Percentiles rank a stretch among this genome's conserved stretches.
Conservation (phyloP, 2,113 vertebrate species). For the Casuarius casuarius region DNA sequence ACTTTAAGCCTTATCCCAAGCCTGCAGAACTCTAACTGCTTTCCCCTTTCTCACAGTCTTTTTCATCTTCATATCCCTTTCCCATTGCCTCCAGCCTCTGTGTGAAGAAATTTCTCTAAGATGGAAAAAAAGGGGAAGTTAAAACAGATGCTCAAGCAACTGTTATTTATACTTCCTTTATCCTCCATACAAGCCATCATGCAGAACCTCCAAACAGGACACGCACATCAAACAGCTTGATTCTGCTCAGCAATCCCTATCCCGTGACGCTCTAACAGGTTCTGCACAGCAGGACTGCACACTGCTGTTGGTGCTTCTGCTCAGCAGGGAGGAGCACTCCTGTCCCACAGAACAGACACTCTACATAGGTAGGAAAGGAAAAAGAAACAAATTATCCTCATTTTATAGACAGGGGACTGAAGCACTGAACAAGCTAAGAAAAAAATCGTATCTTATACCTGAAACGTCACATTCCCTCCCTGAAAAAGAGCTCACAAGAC, state of each 20-base stretch:
- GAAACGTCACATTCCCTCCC: neutral
- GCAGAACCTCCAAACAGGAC: neutral
- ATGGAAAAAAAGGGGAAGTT: neutral
- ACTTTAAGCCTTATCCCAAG: slow-evolving; percentile 25
- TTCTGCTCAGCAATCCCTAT: neutral
- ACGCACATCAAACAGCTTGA: slow-evolving; percentile 16
- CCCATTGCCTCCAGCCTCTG: neutral
- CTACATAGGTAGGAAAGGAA: neutral
- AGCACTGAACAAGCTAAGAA: neutral
- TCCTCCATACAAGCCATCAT: neutral
- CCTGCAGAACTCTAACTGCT: slow-evolving; percentile 43
- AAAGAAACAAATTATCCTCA: neutral
- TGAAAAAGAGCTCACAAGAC: neutral
- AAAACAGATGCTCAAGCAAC: slow-evolving; percentile 8
- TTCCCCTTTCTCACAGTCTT: neutral
- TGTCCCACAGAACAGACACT: neutral
- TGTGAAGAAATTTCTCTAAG: neutral
- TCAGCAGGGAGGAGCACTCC: neutral
- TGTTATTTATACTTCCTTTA: slow-evolving; percentile 6
- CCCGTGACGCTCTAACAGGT: neutral
- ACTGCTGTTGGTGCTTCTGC: neutral
- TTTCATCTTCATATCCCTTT: slow-evolving; percentile 24
- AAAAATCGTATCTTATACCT: neutral
- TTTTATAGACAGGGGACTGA: neutral
- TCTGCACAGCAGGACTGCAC: slow-evolving; percentile 13